Evolutionary conservation across 2,888 invertebrate species (phyloP), one percentile per base, ranked within the genome.

Genomic region (Fissipunctia ypsillon): DNA sequence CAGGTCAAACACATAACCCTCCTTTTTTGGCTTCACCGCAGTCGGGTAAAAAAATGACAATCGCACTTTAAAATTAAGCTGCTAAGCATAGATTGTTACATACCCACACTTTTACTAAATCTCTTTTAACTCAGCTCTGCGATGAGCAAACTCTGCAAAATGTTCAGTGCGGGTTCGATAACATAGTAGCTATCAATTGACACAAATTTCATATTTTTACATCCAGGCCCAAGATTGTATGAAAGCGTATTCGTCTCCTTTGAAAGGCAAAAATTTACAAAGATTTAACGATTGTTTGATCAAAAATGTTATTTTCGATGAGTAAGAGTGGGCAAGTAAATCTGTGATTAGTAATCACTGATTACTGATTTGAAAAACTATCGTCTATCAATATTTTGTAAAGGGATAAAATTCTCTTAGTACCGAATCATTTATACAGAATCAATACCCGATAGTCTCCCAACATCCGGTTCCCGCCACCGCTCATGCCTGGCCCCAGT

Each of bases 401-500:
- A 16, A 9, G 28, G 14, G 0, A 45, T 16, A 9, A 2, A 45
- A 28, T 45, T 63, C 4, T 0, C 0, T 12, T 1, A 43, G 12
- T 12, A 25, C n/a, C n/a, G 41, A 25, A 43, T 43, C 14, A 28
- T 9, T 63, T 41, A 14, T 22, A 52, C 16, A 16, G 14, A 48
- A 31, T 48, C 31, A 5, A 31, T 41, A 28, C 9, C 28, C 28
- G 3, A 56, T 57, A 6, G 19, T 41, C 31, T 41, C 16, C 10
- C 14, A 52, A 25, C 14, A 14, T 3, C 4, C 25, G 0, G 1
- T 59, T 25, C 5, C 25, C 79, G 78, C 80, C 35, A 10, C 52
- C 45, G 45, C 75, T 57, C n/a, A 48, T 65, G 22, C 2, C 68
- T 70, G 14, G 60, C 22, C 0, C 67, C n/a, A n/a, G n/a, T n/a